These are phyloP conservation scores for Plebejus melissa DNA, from an alignment of 2,888 invertebrate species.

Conservation along the genomic window DNA sequence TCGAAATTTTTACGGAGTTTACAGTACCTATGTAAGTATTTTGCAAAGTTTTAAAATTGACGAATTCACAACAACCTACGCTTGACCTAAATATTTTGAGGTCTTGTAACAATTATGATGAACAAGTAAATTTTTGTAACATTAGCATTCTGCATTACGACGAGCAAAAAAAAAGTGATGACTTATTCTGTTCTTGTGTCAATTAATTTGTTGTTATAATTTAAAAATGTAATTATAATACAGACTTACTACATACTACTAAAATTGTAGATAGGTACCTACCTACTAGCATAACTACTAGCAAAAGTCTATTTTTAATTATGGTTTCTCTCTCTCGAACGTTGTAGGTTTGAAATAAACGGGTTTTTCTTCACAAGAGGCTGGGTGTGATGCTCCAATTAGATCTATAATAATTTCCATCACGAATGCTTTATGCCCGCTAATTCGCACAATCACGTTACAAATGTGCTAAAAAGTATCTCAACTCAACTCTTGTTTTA, in stretches of 20 bases:
- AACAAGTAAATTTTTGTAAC: neutral
- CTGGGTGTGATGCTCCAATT: constrained; percentile 65
- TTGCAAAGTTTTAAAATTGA: neutral
- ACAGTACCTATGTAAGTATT: neutral
- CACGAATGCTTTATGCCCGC: constrained; percentile 53
- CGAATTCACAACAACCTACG: constrained; percentile 3
- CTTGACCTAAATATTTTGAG: neutral
- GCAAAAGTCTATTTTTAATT: neutral
- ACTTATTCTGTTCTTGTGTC: neutral
- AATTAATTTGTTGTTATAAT: neutral
- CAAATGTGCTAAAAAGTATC: constrained; percentile 46
- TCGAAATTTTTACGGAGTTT: neutral
- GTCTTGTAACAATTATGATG: constrained; percentile 6
- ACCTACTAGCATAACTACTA: neutral
- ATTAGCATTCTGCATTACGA: neutral
- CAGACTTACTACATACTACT: neutral
- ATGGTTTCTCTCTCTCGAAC: neutral
- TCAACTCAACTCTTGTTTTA: constrained; percentile 19
- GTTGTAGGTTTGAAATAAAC: neutral
- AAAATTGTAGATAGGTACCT: neutral
- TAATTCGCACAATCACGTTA: constrained; percentile 61
- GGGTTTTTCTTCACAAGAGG: constrained; percentile 16
- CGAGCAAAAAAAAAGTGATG: neutral
- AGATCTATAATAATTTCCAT: constrained; percentile 64
- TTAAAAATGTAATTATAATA: neutral